Conservation (phyloP, 2,113 vertebrate genomes). For the Datnioides undecimradiatus region DNA sequence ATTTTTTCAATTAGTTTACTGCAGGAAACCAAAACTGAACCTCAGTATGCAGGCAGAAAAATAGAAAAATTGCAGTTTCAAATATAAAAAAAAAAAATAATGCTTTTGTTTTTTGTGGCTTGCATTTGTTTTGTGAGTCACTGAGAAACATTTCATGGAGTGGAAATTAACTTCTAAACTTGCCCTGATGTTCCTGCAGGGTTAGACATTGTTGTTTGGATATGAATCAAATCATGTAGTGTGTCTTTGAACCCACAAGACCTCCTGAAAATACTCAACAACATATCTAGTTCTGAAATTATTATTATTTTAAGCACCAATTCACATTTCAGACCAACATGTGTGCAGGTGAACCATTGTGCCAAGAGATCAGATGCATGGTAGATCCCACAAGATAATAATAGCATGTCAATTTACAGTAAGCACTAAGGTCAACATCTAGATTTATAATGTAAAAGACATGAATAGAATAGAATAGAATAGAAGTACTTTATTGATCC, state of each 20-base stretch:
- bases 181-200: neutral
- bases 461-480: too few species aligned
- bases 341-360: neutral
- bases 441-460: neutral
- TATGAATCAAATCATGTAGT: neutral
- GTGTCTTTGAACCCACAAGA: neutral
- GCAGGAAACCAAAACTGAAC: neutral
- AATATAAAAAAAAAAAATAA: neutral
- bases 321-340: constrained; percentile 1
- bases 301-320: neutral
- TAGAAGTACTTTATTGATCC: too few species aligned
- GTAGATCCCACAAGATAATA: neutral
- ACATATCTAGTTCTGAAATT: neutral
- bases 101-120: neutral
- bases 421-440: neutral
- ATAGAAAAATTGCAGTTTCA: neutral
- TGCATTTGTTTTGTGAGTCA: neutral
- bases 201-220: neutral
- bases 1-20: neutral
- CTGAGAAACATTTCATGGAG: neutral
- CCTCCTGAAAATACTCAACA: neutral
- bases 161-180: neutral
- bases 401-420: neutral
- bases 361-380: neutral
- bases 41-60: neutral